Evolutionary conservation across 2,888 invertebrate genomes (phyloP), one percentile per base, ranked within the genome.

Genomic region (Acheta domesticus): DNA sequence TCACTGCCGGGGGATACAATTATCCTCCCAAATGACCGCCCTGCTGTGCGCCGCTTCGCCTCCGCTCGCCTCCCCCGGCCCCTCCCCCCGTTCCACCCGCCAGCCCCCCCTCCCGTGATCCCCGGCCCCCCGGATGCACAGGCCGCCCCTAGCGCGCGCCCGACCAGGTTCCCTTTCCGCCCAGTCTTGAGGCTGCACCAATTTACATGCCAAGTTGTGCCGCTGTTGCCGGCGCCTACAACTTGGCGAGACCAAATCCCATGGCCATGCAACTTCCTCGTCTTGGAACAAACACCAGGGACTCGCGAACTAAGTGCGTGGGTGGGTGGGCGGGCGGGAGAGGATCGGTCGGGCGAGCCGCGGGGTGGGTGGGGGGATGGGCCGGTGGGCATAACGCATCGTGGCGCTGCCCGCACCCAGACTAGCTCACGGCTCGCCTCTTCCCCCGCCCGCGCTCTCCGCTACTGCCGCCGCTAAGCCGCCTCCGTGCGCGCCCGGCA

Each of bases 141-240:
- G 48, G 20, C 48, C 76, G 48, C 20, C n/a, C 48, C 36, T 36
- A 11, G 75, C 75, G n/a, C 75, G 75, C 75, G 36, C n/a, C 48
- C 23, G 48, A 48, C 23, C 48, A 76, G 48, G 48, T 49, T 11
- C 76, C 20, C 21, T 20, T 23, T 75, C 23, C 75, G 12, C 12
- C 11, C 76, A 12, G 36, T 23, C 76, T 76, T 19, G 21, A 75
- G 75, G 16, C 48, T 4, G 48, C 76, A 23, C 36, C 76, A 76
- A 23, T 48, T 76, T 48, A 48, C 78, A 62, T 62, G 62, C 62
- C 62, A 62, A 62, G 62, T 62, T 62, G 62, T 62, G 62, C 62
- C 16, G 62, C 62, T 16, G 16, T 14, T 62, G 62, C 62, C 62
- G 14, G 62, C 16, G 16, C 16, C 62, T 62, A 62, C 62, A 62